Evolutionary conservation across 2,797 vertebrate genomes (phyloP), one percentile per base, ranked within the genome.

Genomic region (Platyrinchus mystaceus): DNA sequence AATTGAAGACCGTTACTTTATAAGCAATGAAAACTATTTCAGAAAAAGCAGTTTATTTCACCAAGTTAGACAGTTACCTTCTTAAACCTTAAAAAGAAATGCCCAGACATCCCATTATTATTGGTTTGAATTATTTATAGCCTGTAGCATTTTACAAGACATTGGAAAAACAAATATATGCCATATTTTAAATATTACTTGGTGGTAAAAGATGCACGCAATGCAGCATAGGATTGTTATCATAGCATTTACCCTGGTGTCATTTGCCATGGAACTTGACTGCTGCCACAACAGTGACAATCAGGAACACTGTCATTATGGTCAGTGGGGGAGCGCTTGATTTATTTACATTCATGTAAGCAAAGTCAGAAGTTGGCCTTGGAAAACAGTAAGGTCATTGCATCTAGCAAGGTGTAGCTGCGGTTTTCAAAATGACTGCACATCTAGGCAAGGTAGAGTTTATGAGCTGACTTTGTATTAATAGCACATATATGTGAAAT

Each of bases 61-160:
- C 52, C 44, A 67, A 64, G 63, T 80, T 80, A 87, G 78, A 59
- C 24, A 46, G 34, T 70, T 91, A 18, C 75, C n/a, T 55, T 68
- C 69, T 87, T 79, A 91, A 90, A 90, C 32, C 26, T 66, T 60
- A 66, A 85, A 77, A 91, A 91, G 3, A 95, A 94, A 90, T 76
- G 56, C 63, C 34, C 76, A 82, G 74, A 49, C 77, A 90, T 87
- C 47, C 77, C 60, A 46, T 94, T 94, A 84, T 89, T 90, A 77
- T 73, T 76, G 68, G 18, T 68, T 93, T 96, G 80, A 95, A 94
- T 96, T 95, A 94, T 92, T 94, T 96, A 94, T 90, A 90, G 43
- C 26, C 26, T 70, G 68, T 91, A 94, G 77, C 74, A 90, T 87
- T 93, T 90, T 86, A 56, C 86, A 92, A 94, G 85, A 49, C 47